Evolutionary conservation across 2,113 vertebrate species (phyloP), one percentile per base, ranked within the genome.

Genomic region (Notothenia coriiceps): DNA sequence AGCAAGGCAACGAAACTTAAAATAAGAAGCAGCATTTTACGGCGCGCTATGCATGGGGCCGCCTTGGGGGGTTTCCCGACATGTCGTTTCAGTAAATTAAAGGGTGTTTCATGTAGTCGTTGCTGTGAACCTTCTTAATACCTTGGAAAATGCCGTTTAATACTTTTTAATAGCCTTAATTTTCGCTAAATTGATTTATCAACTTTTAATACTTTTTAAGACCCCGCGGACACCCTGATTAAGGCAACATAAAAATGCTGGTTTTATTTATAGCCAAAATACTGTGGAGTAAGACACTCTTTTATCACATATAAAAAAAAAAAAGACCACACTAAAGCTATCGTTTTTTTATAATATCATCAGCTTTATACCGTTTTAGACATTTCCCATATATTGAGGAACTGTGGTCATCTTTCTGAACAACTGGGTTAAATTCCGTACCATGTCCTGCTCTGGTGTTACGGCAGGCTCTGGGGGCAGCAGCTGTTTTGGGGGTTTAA

Each of bases 401-500:
- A 14, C 22, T 70, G 15, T 14, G 62, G 44, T 51, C 20, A 10
- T 52, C 5, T 13, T 15, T 11, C 20, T 43, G 13, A 82, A 67
- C 17, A 46, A 54, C 4, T 29, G 13, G 15, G 35, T 60, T 56
- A 3, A 10, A 65, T 22, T 46, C 84, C 73, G 2, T 92, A 99
- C 98, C 98, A 99, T 96, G 90, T 98, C 97, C 88, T 97, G 94
- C 60, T 97, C 93, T 50, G 92, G 86, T 70, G 91, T 94, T 64
- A 92, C 83, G 0, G 88, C 85, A 0, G 94, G 90, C 54, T 96
- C 96, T 6, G 95, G 94, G 20, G 96, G 96, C 70, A 97, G 88
- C 84, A 97, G 95, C 55, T 99, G 97, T 79, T 97, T 98, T 22
- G 97, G 96, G 54, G 98, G 98, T 79, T 94, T 96, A 86, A 99